Evolutionary conservation across 2,113 vertebrate species (phyloP).

Genomic region (Pterocles gutturalis): DNA sequence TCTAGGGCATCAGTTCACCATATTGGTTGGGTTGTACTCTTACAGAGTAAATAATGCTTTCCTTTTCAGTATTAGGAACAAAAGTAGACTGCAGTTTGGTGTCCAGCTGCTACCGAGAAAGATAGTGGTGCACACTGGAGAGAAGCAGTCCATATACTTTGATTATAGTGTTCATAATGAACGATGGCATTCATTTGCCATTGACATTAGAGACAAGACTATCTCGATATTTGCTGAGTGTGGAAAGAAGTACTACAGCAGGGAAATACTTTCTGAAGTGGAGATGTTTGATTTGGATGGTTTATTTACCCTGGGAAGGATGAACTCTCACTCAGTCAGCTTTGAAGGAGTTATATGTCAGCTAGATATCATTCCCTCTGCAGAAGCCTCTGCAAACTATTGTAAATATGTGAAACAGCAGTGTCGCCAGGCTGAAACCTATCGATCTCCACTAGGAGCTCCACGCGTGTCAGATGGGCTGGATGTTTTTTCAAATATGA

Average conservation of each 20-base stretch:
- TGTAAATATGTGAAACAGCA: slow-evolving; percentile 90
- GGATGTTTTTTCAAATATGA: not conserved
- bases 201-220: slow-evolving; percentile 79
- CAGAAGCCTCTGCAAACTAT: slow-evolving; percentile 88
- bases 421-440: slow-evolving; percentile 86
- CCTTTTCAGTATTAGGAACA: slow-evolving; percentile 90
- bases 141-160: slow-evolving; percentile 86
- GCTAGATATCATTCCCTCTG: slow-evolving; percentile 91
- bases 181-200: slow-evolving; percentile 86
- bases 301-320: slow-evolving; percentile 89
- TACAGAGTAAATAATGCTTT: slow-evolving; percentile 91
- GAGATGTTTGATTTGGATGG: slow-evolving; percentile 79
- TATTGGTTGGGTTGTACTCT: slow-evolving; percentile 89
- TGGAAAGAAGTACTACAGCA: slow-evolving; percentile 82
- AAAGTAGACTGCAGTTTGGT: slow-evolving; percentile 88
- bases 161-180: slow-evolving; percentile 88
- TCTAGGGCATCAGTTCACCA: slow-evolving; percentile 83
- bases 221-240: slow-evolving; percentile 88
- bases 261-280: slow-evolving; percentile 77
- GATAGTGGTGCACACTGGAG: slow-evolving; percentile 85
- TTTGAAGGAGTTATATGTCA: slow-evolving; percentile 93
- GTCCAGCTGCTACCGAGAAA: slow-evolving; percentile 89
- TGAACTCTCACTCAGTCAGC: slow-evolving; percentile 84
- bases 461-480: not conserved
- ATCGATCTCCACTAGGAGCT: slow-evolving; percentile 74